Percentiles rank a stretch among this genome's conserved stretches.
These are phyloP conservation scores for Pycnomerus fuliginosus DNA, from an alignment of 2,888 invertebrate species.

Conservation along the genomic window DNA sequence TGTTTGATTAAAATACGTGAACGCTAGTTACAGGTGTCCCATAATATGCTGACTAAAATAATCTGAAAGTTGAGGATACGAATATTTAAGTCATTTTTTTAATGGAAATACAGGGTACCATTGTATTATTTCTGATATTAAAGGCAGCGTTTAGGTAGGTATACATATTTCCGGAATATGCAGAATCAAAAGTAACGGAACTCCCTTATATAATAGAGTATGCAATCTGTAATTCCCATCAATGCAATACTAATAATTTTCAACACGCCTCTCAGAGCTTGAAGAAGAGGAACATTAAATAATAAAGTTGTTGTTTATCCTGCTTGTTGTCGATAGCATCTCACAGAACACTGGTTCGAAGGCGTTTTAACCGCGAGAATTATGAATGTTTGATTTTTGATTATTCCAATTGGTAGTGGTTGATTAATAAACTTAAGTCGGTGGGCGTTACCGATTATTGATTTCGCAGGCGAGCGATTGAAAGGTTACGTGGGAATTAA, in stretches of 20 bases:
- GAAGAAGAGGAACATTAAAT: slow-evolving; percentile 11
- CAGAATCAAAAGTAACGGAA: too few species aligned
- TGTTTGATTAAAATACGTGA: too few species aligned
- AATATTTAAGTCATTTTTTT: too few species aligned
- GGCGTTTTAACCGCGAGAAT: slow-evolving; percentile 6
- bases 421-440: slow-evolving; percentile 8
- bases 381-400: slow-evolving; percentile 13
- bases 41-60: too few species aligned
- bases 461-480: slow-evolving; percentile 9
- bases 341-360: slow-evolving; percentile 2
- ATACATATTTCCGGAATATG: too few species aligned
- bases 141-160: too few species aligned
- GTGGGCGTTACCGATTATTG: slow-evolving; percentile 12
- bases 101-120: too few species aligned
- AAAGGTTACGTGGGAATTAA: slow-evolving; percentile 10
- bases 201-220: too few species aligned
- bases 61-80: too few species aligned
- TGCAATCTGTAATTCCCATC: slow-evolving; percentile 16
- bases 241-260: slow-evolving; percentile 17
- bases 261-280: slow-evolving; percentile 14
- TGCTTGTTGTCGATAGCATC: slow-evolving; percentile 16
- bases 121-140: too few species aligned
- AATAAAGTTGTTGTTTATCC: slow-evolving; percentile 24
- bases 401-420: slow-evolving; percentile 6
- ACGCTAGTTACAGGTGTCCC: too few species aligned